Evolutionary conservation across 35 echinoderm and acorn worm species (phyloP).

Genomic region (Apostichopus californicus): DNA sequence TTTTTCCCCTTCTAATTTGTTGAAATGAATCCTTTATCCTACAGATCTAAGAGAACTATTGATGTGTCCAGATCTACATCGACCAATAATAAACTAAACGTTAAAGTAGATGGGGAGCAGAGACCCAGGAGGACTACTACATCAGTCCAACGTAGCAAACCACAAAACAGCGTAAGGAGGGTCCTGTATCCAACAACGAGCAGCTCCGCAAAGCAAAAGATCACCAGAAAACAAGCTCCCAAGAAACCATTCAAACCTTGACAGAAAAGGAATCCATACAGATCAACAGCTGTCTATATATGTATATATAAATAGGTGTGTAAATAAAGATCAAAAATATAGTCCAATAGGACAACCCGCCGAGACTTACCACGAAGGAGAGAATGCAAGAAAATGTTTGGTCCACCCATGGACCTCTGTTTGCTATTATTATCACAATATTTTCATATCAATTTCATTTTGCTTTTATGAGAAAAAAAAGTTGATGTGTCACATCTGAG

Average conservation of each 20-base stretch:
- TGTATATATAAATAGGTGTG: too few species aligned
- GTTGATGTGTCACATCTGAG: too few species aligned
- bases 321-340: too few species aligned
- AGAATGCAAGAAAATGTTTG: too few species aligned
- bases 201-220: background rate
- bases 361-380: too few species aligned
- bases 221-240: constrained; percentile 35
- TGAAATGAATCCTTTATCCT: background rate
- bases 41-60: background rate
- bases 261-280: background rate
- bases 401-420: too few species aligned
- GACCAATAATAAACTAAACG: background rate
- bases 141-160: background rate
- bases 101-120: background rate
- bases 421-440: too few species aligned
- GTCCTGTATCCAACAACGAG: background rate
- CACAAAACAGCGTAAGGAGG: background rate
- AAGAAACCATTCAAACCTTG: constrained; percentile 44
- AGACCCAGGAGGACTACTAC: background rate
- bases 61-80: background rate
- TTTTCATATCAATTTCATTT: too few species aligned
- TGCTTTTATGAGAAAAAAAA: too few species aligned
- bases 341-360: too few species aligned
- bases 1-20: too few species aligned
- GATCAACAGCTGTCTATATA: too few species aligned